Conservation (phyloP, 2,797 vertebrate species). For the Pterois miles region DNA sequence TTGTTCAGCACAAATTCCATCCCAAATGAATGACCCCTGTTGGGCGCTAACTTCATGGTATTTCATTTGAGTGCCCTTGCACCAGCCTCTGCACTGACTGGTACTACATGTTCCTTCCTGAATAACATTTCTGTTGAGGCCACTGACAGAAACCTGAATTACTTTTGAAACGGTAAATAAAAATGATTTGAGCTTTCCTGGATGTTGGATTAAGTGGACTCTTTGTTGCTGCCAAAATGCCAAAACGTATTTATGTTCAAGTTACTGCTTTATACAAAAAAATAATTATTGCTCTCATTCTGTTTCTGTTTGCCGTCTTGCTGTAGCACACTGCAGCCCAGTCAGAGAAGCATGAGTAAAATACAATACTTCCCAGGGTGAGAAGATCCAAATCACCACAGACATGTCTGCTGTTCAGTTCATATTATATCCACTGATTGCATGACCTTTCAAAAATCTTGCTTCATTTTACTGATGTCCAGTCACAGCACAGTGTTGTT, state of each 20-base stretch:
- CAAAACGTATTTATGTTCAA: not conserved
- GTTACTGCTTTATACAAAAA: not conserved
- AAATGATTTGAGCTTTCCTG: not conserved
- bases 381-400: not conserved
- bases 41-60: slow-evolving; percentile 38
- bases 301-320: not conserved
- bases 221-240: not conserved
- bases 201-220: not conserved
- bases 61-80: slow-evolving; percentile 33
- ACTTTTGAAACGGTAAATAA: slow-evolving; percentile 8
- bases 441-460: not conserved
- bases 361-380: not conserved
- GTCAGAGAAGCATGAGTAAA: not conserved
- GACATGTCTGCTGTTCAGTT: not conserved
- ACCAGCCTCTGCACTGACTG: slow-evolving; percentile 35
- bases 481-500: slow-evolving; percentile 48
- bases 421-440: not conserved
- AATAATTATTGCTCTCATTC: not conserved
- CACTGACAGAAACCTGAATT: slow-evolving; percentile 10
- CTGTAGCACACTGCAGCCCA: not conserved
- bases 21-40: slow-evolving; percentile 54
- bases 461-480: not conserved
- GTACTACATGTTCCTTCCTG: slow-evolving; percentile 35
- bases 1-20: slow-evolving; percentile 72
- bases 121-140: slow-evolving; percentile 14